These are phyloP conservation scores for Protonibea diacanthus DNA, from an alignment of 2,797 vertebrate genomes.

Conservation along the genomic window DNA sequence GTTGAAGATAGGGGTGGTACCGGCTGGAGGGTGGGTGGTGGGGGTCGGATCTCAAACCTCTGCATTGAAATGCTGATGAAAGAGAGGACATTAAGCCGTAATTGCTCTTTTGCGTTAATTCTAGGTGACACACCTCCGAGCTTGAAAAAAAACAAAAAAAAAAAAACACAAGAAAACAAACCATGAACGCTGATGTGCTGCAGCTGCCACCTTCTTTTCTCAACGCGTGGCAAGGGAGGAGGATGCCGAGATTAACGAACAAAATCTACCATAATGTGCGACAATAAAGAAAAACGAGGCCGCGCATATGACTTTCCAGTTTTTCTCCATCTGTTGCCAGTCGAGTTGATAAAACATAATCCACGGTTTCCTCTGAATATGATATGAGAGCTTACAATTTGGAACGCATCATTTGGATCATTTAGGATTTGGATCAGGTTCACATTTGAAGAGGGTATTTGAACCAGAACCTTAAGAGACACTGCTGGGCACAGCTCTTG, in stretches of 20 bases:
- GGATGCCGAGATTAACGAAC: constrained; percentile 67
- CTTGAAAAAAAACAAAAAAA: constrained; percentile 49
- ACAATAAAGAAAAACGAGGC: constrained; percentile 75
- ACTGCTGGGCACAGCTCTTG: constrained; percentile 80
- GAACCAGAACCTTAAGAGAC: constrained; percentile 84
- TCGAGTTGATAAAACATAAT: constrained; percentile 81
- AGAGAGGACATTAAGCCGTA: constrained; percentile 65
- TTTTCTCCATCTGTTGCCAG: constrained; percentile 78
- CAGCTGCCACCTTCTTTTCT: constrained; percentile 65
- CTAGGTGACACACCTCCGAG: constrained; percentile 60
- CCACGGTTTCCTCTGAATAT: constrained; percentile 79
- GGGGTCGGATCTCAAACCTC: constrained; percentile 56
- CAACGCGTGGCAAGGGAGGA: constrained; percentile 25
- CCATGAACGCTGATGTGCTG: constrained; percentile 51
- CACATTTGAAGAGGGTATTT: constrained; percentile 83
- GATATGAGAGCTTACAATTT: constrained; percentile 84
- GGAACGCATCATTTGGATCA: constrained; percentile 82
- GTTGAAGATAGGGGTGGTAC: constrained; percentile 40
- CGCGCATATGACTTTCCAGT: constrained; percentile 73
- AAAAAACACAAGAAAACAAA: constrained; percentile 64
- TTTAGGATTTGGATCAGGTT: constrained; percentile 82
- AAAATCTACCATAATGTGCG: constrained; percentile 68
- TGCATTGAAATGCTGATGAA: constrained; percentile 78
- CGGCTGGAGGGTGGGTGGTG: constrained; percentile 6
- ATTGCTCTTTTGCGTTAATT: constrained; percentile 69